phyloP scores from a whole-genome alignment of 2,888 invertebrate species.

The Clepsis dumicolana region DNA sequence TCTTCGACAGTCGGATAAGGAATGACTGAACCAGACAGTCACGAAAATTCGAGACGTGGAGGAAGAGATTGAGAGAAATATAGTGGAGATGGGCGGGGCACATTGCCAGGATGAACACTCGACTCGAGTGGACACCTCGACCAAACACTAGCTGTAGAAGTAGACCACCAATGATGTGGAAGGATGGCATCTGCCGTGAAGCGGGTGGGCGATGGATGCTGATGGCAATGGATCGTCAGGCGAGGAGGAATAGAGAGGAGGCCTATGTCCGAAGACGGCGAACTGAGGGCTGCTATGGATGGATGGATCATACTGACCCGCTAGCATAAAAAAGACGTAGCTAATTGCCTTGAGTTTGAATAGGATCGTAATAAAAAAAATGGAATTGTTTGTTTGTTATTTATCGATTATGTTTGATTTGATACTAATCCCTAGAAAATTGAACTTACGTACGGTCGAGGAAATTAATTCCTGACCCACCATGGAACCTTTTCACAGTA shows the following conservation, averaged over 20 bases:
- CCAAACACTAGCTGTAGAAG: neutral
- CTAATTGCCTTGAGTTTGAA: no score
- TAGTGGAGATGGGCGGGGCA: neutral
- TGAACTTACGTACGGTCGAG: no score
- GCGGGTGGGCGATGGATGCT: neutral
- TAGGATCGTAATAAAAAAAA: no score
- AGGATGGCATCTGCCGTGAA: neutral
- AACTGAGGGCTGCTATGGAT: no score
- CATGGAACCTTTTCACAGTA: no score
- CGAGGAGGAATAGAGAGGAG: neutral
- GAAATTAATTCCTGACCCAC: no score
- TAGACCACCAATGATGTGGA: neutral
- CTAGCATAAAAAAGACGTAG: no score
- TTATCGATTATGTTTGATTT: no score
- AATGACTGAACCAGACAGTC: neutral
- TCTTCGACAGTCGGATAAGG: no score
- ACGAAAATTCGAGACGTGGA: neutral
- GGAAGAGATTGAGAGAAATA: neutral
- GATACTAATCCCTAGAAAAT: no score
- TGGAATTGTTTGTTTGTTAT: no score
- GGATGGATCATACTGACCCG: no score
- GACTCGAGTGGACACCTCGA: neutral
- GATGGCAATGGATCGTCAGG: neutral
- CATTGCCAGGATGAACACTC: neutral
- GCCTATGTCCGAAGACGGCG: neutral